These are phyloP conservation scores for Spea hammondii DNA, from an alignment of 2,797 vertebrate species.

Conservation along the genomic window DNA sequence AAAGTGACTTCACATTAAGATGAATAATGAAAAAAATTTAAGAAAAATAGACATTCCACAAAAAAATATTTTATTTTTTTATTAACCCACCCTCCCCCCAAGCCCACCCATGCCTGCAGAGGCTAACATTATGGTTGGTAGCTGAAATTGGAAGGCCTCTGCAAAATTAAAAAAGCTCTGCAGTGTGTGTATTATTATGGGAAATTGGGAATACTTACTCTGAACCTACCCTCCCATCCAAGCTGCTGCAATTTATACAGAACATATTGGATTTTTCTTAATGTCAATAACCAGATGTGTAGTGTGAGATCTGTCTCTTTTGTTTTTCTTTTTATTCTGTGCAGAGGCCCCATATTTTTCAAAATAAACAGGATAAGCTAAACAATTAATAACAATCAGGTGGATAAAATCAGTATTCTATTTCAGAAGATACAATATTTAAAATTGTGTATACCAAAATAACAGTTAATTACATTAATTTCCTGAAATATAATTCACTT, in stretches of 20 bases:
- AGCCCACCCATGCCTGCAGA: conserved; percentile 17
- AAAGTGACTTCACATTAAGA: conserved; percentile 20
- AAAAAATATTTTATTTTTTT: neutral
- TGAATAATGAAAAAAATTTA: neutral
- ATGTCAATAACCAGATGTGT: conserved; percentile 19
- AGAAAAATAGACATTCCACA: neutral
- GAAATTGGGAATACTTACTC: conserved; percentile 33
- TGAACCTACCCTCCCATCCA: conserved; percentile 10
- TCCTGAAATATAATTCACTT: too few species aligned
- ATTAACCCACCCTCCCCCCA: neutral
- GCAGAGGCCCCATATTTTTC: too few species aligned
- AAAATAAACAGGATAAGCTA: neutral
- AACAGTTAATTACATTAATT: too few species aligned
- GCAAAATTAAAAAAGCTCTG: conserved; percentile 39
- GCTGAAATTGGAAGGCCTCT: conserved; percentile 6
- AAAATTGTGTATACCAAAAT: too few species aligned
- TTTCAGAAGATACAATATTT: too few species aligned
- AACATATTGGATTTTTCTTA: conserved; percentile 20
- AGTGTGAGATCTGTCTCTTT: neutral
- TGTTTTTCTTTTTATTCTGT: neutral
- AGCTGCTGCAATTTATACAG: conserved; percentile 12
- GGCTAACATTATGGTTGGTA: conserved; percentile 20
- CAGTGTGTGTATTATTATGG: conserved; percentile 38
- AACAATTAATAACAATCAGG: neutral
- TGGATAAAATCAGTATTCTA: too few species aligned